Conservation (phyloP, 2,797 vertebrate genomes). For the Enteromius viviparus region DNA sequence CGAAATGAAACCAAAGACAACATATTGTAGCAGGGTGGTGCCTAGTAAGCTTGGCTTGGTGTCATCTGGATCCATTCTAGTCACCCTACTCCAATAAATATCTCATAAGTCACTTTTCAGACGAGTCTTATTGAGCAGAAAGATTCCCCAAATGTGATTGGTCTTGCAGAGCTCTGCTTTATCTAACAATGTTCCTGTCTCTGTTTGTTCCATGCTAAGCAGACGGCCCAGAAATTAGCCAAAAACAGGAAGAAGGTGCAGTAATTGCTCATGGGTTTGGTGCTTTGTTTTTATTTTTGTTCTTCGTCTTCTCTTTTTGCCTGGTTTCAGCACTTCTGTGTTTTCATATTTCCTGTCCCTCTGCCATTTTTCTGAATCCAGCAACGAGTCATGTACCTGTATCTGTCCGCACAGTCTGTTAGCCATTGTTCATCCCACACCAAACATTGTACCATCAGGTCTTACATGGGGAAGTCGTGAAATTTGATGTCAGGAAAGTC, state of each 20-base stretch:
- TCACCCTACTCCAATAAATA: neutral
- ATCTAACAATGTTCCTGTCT: constrained; percentile 89
- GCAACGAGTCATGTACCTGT: constrained; percentile 71
- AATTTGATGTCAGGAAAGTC: constrained; percentile 10
- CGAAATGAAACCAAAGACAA: neutral
- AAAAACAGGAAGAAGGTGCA: constrained; percentile 99
- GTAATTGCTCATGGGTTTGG: constrained; percentile 72
- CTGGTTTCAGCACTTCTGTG: constrained; percentile 64
- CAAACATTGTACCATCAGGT: constrained; percentile 55
- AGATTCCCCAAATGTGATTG: constrained; percentile 24
- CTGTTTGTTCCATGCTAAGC: constrained; percentile 91
- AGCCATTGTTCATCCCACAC: constrained; percentile 79
- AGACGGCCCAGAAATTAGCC: constrained; percentile 98
- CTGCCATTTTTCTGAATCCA: constrained; percentile 84
- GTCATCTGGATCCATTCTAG: neutral
- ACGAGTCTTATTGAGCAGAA: neutral
- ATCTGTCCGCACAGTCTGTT: constrained; percentile 64
- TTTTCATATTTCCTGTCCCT: constrained; percentile 64
- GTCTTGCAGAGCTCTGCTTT: constrained; percentile 61
- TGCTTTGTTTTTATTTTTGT: constrained; percentile 60
- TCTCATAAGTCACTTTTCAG: constrained; percentile 9
- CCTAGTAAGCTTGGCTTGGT: constrained; percentile 30
- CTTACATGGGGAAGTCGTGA: neutral
- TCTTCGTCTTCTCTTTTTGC: constrained; percentile 70
- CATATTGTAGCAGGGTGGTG: constrained; percentile 19